Evolutionary conservation across 2,888 invertebrate genomes (phyloP), one percentile per base, ranked within the genome.

Genomic region (Drosophila maculinotata): DNA sequence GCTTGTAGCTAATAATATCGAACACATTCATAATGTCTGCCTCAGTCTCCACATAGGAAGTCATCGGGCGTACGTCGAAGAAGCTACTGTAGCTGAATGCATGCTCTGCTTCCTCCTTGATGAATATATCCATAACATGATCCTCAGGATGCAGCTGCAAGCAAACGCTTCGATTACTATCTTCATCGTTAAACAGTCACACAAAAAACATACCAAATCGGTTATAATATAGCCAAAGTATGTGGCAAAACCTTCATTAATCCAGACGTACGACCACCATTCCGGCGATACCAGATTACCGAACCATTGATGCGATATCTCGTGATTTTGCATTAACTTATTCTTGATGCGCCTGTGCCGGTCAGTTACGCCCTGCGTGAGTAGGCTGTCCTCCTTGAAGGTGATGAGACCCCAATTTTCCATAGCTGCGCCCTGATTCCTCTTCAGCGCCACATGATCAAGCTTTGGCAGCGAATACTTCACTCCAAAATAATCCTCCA

Each of bases 371-470:
- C 76, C 73, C n/a, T 71, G 45, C 20, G 74, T 62, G 7, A 89
- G 53, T 28, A 90, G 69, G 49, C 73, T 80, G 17, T 82, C 1
- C 58, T 90, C 89, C 10, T 93, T 86, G 93, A 93, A 91, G 1
- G 96, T 96, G 14, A 97, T 95, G 7, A 98, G 91, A n/a, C 98
- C 98, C 97, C 98, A 98, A 89, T 98, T 98, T 90, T 98, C 97
- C 97, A 98, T 98, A 26, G 97, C 97, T 17, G 95, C 95, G 49
- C 95, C 95, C 41, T 94, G 93, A 85, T 97, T 97, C 79, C 96
- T 95, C 1, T 97, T 96, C 10, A 98, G 93, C 0, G 96, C 96
- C 8, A 96, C 95, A 95, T 97, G 96, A 90, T 98, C 98, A 76
- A 96, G 93, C 91, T 97, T 97, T 0, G 94, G 93, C 30, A 97